Evolutionary conservation across 2,113 vertebrate species (phyloP), one percentile per base, ranked within the genome.

Genomic region (Donacobius atricapilla): DNA sequence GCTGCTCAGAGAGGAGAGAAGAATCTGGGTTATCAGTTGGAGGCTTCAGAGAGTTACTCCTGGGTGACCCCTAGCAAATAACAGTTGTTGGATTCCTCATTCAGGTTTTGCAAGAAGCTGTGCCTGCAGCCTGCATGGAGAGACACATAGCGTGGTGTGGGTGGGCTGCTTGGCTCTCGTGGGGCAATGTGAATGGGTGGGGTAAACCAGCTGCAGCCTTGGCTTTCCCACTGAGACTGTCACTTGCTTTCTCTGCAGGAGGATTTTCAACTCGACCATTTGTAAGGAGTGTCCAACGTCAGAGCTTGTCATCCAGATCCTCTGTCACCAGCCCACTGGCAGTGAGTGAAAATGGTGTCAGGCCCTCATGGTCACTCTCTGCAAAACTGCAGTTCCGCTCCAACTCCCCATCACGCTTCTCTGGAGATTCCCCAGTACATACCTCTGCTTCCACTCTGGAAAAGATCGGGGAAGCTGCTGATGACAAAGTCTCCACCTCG

Each of bases 181-280:
- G 17, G 33, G 42, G 56, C 48, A 40, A 10, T 23, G 40, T 37
- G 51, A 23, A 3, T 72, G 66, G 66, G 30, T 44, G 56, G 50
- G 47, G 9, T 33, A n/a, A 69, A 30, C 10, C 0, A 8, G 12
- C 64, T 44, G 23, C 45, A n/a, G 71, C 37, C 72, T 76, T 47
- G 30, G 31, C 44, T 71, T 51, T 48, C 11, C 1, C 10, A 7
- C 31, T 60, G 42, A 83, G 23, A 21, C 15, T 81, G 18, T 58
- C 19, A 4, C 58, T 93, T 18, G 50, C 33, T 88, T 84, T 63
- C 92, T 54, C 58, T 57, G 70, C 50, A 99, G 99, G 99, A 92
- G 99, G 99, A 45, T 99, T 99, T 97, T 99, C 99, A 3, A 98
- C 99, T 20, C 99, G 99, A 3, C 99, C 99, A 0, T 99, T 99